Conservation (phyloP, 2,113 vertebrate genomes). For the Rhinogobius similis region DNA sequence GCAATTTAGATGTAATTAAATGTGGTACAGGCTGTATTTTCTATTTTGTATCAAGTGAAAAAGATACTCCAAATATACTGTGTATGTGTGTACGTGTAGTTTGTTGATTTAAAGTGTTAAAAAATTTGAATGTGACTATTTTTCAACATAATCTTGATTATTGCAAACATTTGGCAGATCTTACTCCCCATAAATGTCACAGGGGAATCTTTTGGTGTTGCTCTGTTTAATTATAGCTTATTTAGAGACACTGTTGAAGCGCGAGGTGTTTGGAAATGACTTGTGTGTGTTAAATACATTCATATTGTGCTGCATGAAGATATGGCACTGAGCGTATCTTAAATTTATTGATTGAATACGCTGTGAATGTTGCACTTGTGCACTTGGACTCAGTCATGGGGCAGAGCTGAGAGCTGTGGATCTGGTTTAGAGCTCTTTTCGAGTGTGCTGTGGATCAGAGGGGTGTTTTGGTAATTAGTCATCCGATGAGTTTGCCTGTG, state of each 20-base stretch:
- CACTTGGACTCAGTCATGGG: background rate
- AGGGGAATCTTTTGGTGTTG: slow-evolving; percentile 2
- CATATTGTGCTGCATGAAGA: no score
- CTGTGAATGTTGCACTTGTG: background rate
- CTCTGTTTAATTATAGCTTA: no score
- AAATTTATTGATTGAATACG: background rate
- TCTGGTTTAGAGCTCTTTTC: slow-evolving; percentile 33
- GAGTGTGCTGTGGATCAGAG: slow-evolving; percentile 9
- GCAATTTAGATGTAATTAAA: background rate
- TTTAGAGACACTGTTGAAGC: background rate
- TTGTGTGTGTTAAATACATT: no score
- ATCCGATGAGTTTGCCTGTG: slow-evolving; percentile 29
- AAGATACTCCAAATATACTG: no score
- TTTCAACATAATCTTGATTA: background rate
- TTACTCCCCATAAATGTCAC: slow-evolving; percentile 2
- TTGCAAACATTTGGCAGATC: background rate
- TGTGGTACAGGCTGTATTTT: background rate
- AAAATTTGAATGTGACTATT: no score
- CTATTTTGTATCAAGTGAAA: background rate
- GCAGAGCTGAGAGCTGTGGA: background rate
- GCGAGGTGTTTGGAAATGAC: no score
- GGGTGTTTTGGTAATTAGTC: slow-evolving; percentile 19
- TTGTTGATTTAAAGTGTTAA: no score
- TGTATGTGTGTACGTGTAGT: no score
- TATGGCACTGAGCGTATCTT: background rate